These are phyloP conservation scores for Synergus itoensis DNA, from an alignment of 2,888 invertebrate genomes.

Conservation along the genomic window DNA sequence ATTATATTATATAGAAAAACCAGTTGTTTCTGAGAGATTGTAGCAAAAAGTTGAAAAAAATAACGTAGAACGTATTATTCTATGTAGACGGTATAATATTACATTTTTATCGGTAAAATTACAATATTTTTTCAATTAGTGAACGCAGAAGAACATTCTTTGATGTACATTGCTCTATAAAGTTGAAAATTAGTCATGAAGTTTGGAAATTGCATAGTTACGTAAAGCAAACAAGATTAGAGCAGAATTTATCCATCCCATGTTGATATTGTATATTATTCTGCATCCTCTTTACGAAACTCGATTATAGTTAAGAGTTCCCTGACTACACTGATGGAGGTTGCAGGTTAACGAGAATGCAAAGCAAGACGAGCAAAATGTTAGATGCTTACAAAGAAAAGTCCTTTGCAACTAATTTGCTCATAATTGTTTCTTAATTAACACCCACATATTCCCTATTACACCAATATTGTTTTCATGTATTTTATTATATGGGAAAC, in stretches of 20 bases:
- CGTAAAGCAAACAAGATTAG: neutral
- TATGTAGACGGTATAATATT: neutral
- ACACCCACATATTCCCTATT: too few relatives aligned
- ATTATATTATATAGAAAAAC: neutral
- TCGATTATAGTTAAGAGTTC: neutral
- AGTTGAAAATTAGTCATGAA: neutral
- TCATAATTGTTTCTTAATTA: too few relatives aligned
- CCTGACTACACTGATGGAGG: neutral
- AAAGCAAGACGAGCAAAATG: neutral
- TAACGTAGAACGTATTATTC: neutral
- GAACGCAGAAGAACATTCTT: neutral
- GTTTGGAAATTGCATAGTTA: slow-evolving; percentile 5
- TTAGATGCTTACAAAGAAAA: neutral
- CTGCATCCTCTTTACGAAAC: neutral
- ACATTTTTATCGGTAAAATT: neutral
- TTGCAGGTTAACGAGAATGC: neutral
- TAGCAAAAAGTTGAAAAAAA: neutral
- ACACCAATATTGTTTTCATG: neutral
- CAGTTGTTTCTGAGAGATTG: neutral
- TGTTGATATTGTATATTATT: neutral
- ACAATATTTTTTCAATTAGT: neutral
- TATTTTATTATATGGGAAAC: neutral
- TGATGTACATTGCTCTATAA: neutral
- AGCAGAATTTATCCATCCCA: neutral
- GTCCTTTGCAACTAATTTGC: neutral